phyloP scores from a whole-genome alignment of 2,888 invertebrate species.

The Orchestes rusci region DNA sequence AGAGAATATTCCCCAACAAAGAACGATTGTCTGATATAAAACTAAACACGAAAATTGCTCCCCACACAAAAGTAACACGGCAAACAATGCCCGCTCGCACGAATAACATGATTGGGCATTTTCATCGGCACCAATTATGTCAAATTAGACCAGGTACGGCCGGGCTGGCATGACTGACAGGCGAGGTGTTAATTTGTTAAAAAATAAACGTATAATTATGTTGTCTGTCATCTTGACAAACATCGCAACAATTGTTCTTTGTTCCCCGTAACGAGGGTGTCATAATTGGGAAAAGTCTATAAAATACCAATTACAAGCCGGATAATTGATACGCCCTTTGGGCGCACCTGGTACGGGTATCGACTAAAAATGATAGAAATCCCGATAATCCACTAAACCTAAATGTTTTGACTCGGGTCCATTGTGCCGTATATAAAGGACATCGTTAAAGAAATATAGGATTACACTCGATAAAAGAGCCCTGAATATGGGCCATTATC shows the following conservation, averaged over 20 bases:
- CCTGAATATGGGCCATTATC: too few relatives aligned
- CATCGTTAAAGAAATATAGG: too few relatives aligned
- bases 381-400: too few relatives aligned
- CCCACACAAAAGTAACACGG: too few relatives aligned
- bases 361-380: conserved; percentile 13
- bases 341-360: too few relatives aligned
- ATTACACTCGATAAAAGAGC: too few relatives aligned
- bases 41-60: too few relatives aligned
- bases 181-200: conserved; percentile 24
- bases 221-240: conserved; percentile 23
- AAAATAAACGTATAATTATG: conserved; percentile 26
- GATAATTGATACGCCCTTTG: not conserved
- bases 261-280: not conserved
- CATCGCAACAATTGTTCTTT: conserved; percentile 7
- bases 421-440: too few relatives aligned
- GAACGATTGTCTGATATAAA: too few relatives aligned
- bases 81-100: too few relatives aligned
- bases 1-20: too few relatives aligned
- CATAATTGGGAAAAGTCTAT: not conserved
- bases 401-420: too few relatives aligned
- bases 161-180: conserved; percentile 30
- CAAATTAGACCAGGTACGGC: conserved; percentile 30
- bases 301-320: not conserved
- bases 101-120: conserved; percentile 22
- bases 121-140: conserved; percentile 29